Conservation (phyloP, 1,140 invertebrate genomes). For the Diorhabda elongata region DNA sequence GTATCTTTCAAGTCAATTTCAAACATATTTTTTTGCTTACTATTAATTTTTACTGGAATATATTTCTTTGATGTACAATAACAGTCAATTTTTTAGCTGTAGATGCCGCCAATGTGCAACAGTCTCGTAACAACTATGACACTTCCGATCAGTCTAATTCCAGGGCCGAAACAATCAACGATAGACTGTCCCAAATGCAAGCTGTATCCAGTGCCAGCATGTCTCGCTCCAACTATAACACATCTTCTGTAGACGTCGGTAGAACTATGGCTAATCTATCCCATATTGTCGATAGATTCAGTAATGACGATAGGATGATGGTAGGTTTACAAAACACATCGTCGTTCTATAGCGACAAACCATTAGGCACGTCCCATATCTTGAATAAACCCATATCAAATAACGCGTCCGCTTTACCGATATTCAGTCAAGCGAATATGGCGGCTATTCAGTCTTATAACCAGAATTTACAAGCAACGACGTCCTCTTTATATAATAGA, state of each 20-base stretch:
- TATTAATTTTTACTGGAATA: too few relatives aligned
- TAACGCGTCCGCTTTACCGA: constrained; percentile 40
- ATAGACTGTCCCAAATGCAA: constrained; percentile 22
- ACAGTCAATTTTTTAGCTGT: background rate
- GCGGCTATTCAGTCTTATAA: constrained; percentile 29
- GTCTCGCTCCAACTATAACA: constrained; percentile 34
- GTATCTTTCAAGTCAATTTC: too few relatives aligned
- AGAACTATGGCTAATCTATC: constrained; percentile 55
- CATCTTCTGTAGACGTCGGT: constrained; percentile 37
- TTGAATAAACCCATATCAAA: constrained; percentile 51
- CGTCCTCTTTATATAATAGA: constrained; percentile 30
- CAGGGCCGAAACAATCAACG: constrained; percentile 6
- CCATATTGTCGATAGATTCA: constrained; percentile 58
- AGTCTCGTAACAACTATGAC: constrained; percentile 15
- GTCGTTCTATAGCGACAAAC: constrained; percentile 49
- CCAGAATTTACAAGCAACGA: constrained; percentile 25
- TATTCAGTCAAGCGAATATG: constrained; percentile 43
- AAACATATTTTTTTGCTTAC: too few relatives aligned
- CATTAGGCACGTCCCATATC: constrained; percentile 51
- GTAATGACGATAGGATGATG: constrained; percentile 54
- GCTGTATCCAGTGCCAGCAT: constrained; percentile 21
- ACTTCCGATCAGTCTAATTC: background rate
- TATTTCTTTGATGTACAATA: too few relatives aligned
- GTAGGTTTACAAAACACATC: constrained; percentile 39
- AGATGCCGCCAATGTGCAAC: constrained; percentile 16